Base-by-base conservation (phyloP, 1,140 invertebrate species). In the Drosophila paulistorum region DNA sequence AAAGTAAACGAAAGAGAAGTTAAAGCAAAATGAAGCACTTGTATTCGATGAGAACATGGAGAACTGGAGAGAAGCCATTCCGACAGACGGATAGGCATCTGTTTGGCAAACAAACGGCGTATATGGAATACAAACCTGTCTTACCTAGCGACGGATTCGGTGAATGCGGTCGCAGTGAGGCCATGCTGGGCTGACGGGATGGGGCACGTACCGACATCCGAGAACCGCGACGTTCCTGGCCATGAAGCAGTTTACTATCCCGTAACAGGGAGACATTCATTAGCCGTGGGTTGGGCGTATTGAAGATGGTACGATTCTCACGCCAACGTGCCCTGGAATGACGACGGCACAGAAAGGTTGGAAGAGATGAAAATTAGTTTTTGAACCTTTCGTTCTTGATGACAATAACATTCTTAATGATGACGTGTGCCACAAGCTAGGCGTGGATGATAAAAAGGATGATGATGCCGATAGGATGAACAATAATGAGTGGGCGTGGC, bases 261-360 rank as follows among this genome's bases (percentile, higher is more conserved):
- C 96, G 93, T 74, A 97, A 92, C 69, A 97, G 92, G 3, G 96
- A 97, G 10, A 97, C 96, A 90, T 97, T 97, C 96, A 97, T 97
- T 87, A 97, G 93, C 41, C 96, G 94, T 20, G 97, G 97, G 91
- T 98, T 98, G n/a, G 97, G 97, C 33, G 97, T 98, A 91, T 98
- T 98, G 93, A 98, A 98, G 84, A 98, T 98, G 17, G 97, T 97
- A 2, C 97, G 94, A 92, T 97, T 98, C 87, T 98, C 97, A 74
- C 96, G 94, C 96, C 97, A 98, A 81, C 97, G 94, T 20, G 97
- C 97, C 91, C 97, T 98, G 45, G 2, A 48, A 30, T 30, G 30
- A 30, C 30, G 30, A 30, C 30, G 7, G 7, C 1, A 48, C 1
- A 48, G 14, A 14, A 7, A 17, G 7, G 42, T 9, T 20, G 17